These are phyloP conservation scores for Oscheius sp. DNA, from an alignment of 2,888 invertebrate species.

Conservation along the genomic window DNA sequence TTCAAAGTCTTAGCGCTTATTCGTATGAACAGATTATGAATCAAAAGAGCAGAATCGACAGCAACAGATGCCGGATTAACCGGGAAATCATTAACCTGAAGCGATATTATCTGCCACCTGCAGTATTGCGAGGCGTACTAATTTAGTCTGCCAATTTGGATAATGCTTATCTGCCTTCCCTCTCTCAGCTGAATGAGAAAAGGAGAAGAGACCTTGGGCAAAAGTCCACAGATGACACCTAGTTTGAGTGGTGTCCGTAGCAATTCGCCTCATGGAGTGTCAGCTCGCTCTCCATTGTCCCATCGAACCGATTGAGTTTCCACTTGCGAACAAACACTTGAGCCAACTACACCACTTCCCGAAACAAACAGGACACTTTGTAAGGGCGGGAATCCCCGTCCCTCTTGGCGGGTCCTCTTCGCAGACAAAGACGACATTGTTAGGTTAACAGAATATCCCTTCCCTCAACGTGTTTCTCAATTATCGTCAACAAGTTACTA, in stretches of 20 bases:
- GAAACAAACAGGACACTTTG: slow-evolving; percentile 18
- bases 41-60: neutral
- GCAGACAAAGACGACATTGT: neutral
- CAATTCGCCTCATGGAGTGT: slow-evolving; percentile 30
- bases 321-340: slow-evolving; percentile 30
- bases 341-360: slow-evolving; percentile 29
- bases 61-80: slow-evolving; percentile 19
- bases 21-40: neutral
- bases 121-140: neutral
- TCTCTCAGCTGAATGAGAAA: neutral
- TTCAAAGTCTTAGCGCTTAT: neutral
- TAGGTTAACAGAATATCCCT: slow-evolving; percentile 21
- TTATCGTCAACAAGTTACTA: slow-evolving; percentile 27
- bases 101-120: slow-evolving; percentile 4
- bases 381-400: slow-evolving; percentile 1
- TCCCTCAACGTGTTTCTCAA: neutral
- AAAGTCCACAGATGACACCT: slow-evolving; percentile 14
- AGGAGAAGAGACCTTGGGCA: slow-evolving; percentile 3
- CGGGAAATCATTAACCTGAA: slow-evolving; percentile 12
- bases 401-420: neutral
- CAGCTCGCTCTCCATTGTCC: slow-evolving; percentile 27
- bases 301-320: slow-evolving; percentile 27
- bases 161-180: neutral
- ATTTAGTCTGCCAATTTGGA: neutral
- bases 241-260: slow-evolving; percentile 23